Evolutionary conservation across 2,113 vertebrate genomes (phyloP).

Genomic region (Sander lucioperca): DNA sequence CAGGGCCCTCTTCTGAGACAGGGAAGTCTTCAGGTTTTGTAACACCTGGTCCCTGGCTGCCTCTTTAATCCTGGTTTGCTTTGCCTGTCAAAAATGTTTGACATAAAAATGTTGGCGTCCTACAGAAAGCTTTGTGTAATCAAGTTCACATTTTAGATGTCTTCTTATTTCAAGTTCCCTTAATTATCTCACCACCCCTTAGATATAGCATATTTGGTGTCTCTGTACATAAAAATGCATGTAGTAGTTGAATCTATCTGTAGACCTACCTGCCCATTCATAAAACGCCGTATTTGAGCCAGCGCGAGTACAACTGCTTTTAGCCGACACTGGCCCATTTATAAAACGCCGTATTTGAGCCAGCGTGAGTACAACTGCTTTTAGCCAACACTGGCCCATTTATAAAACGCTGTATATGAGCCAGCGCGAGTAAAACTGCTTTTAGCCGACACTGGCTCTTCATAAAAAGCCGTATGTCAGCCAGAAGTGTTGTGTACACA

Average conservation of each 20-base stretch:
- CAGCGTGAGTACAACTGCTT: too few species aligned
- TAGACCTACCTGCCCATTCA: neutral
- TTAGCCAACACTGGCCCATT: too few species aligned
- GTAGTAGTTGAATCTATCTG: neutral
- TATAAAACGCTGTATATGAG: too few species aligned
- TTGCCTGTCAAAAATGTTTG: neutral
- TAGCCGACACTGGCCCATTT: too few species aligned
- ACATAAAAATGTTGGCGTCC: neutral
- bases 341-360: too few species aligned
- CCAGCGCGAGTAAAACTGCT: too few species aligned
- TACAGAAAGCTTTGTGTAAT: neutral
- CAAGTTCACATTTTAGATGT: neutral
- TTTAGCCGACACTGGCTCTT: too few species aligned
- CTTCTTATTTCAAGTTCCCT: neutral
- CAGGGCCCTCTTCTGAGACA: neutral
- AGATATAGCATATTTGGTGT: neutral
- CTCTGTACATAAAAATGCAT: neutral
- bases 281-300: too few species aligned
- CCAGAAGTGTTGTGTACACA: too few species aligned
- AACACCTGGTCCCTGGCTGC: neutral
- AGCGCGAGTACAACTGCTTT: too few species aligned
- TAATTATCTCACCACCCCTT: neutral
- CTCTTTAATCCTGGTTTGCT: neutral
- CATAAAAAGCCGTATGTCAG: too few species aligned
- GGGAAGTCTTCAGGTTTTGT: neutral